Percentiles rank a stretch among this genome's conserved stretches.
These are phyloP conservation scores for Diploscapter pachys DNA, from an alignment of 1,140 invertebrate species.

Conservation along the genomic window DNA sequence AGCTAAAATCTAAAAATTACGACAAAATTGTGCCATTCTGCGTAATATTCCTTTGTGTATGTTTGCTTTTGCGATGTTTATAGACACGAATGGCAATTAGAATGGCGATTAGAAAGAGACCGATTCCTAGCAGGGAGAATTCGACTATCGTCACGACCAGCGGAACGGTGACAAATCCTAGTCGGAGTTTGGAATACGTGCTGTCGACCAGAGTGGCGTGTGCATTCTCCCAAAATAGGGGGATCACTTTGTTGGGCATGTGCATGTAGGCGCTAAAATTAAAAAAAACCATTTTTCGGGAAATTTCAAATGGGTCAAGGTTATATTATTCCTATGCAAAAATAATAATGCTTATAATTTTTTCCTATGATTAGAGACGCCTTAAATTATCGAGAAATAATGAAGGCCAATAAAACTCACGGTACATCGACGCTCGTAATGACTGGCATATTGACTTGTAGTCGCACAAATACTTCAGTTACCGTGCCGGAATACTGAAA, in stretches of 20 bases:
- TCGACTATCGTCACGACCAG: conserved; percentile 11
- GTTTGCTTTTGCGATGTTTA: too few species aligned
- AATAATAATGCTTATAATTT: not conserved
- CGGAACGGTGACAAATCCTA: conserved; percentile 25
- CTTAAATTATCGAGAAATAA: not conserved
- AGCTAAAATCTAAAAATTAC: too few species aligned
- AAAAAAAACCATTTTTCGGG: not conserved
- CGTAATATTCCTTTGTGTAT: too few species aligned
- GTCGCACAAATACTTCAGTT: conserved; percentile 25
- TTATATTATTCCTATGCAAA: not conserved
- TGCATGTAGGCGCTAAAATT: conserved; percentile 17
- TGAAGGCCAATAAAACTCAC: conserved; percentile 15
- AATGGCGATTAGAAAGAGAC: conserved; percentile 16
- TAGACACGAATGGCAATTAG: not conserved
- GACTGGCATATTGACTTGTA: conserved; percentile 32
- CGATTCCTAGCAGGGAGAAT: conserved; percentile 16
- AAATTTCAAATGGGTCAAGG: not conserved
- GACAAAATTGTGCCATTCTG: too few species aligned
- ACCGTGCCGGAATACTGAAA: conserved; percentile 35
- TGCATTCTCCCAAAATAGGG: conserved; percentile 28
- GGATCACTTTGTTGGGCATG: conserved; percentile 26
- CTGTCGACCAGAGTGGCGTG: conserved; percentile 2
- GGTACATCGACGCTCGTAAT: conserved; percentile 9
- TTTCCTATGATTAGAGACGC: not conserved
- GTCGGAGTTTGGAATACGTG: conserved; percentile 17